These are phyloP conservation scores for Polyergus mexicanus DNA, from an alignment of 1,140 invertebrate genomes.

Conservation along the genomic window DNA sequence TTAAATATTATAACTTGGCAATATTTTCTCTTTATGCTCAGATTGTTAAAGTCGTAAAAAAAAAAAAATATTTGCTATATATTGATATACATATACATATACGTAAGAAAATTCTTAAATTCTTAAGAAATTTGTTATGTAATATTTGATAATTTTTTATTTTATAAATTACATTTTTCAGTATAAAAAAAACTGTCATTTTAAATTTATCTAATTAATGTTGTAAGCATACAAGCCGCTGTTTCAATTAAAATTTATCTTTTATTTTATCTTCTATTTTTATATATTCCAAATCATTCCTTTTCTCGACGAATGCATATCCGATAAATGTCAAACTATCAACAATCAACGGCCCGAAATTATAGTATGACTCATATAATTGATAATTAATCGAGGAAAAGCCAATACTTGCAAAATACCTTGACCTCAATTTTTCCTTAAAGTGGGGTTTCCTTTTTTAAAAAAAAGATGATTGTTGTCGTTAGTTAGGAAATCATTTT, in stretches of 20 bases:
- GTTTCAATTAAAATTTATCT: background rate
- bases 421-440: slow-evolving; percentile 22
- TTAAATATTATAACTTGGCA: background rate
- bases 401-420: slow-evolving; percentile 34
- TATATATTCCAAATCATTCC: background rate
- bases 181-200: background rate
- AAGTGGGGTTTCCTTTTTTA: background rate
- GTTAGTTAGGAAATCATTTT: background rate
- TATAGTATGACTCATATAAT: slow-evolving; percentile 31
- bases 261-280: slow-evolving; percentile 19
- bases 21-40: background rate
- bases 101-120: background rate
- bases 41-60: background rate
- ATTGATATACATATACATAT: background rate
- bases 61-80: background rate
- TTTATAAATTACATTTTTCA: slow-evolving; percentile 7
- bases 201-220: slow-evolving; percentile 4
- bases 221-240: background rate
- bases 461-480: background rate
- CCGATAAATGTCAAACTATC: slow-evolving; percentile 40
- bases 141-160: background rate
- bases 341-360: slow-evolving; percentile 25
- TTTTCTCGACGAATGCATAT: background rate
- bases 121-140: background rate
- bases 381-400: slow-evolving; percentile 36